These are phyloP conservation scores for Sinelater perroti DNA, from an alignment of 2,888 invertebrate genomes.

Conservation along the genomic window DNA sequence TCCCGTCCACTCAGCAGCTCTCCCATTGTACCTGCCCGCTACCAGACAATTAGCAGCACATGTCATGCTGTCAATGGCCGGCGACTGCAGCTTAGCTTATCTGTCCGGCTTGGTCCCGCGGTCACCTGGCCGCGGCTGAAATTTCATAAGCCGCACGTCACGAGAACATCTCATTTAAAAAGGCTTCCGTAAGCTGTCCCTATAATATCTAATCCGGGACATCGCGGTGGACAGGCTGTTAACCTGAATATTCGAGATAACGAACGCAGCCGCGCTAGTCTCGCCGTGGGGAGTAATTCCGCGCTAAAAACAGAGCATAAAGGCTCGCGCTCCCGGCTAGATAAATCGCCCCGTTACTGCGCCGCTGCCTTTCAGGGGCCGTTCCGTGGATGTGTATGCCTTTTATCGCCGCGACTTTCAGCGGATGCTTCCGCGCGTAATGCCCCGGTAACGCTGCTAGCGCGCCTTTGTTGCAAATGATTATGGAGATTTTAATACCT, in stretches of 20 bases:
- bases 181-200: constrained; percentile 36
- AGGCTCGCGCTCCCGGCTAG: constrained; percentile 31
- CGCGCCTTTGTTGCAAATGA: neutral
- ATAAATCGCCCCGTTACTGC: constrained; percentile 33
- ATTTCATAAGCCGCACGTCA: constrained; percentile 21
- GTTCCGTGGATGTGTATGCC: constrained; percentile 21
- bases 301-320: constrained; percentile 36
- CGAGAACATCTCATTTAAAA: constrained; percentile 24
- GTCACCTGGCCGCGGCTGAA: constrained; percentile 15
- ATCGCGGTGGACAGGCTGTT: constrained; percentile 37
- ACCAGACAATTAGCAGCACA: neutral
- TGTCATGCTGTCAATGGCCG: constrained; percentile 9
- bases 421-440: too few species aligned
- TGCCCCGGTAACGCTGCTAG: neutral
- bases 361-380: constrained; percentile 34
- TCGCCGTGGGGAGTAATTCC: constrained; percentile 36
- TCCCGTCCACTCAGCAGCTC: too few species aligned
- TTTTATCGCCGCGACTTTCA: constrained; percentile 18
- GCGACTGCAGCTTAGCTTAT: neutral
- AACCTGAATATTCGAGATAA: constrained; percentile 40
- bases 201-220: constrained; percentile 37
- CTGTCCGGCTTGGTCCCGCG: constrained; percentile 1
- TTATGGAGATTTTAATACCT: neutral
- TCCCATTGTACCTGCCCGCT: neutral
- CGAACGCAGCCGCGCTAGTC: constrained; percentile 35